These are phyloP conservation scores for Chaetodon trifascialis DNA, from an alignment of 2,113 vertebrate species.

Conservation along the genomic window DNA sequence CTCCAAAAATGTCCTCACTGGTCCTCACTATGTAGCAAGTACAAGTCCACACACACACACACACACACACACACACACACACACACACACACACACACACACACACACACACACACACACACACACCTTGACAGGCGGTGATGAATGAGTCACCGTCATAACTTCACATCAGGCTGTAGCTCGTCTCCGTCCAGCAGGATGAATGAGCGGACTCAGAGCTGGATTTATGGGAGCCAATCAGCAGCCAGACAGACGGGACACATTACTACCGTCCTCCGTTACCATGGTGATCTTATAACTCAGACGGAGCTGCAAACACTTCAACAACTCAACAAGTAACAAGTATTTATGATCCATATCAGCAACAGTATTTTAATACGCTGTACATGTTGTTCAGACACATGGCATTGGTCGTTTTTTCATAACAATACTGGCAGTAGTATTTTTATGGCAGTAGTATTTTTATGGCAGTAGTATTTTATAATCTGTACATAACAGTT, in stretches of 20 bases:
- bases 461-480: too few relatives aligned
- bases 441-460: too few relatives aligned
- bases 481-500: too few relatives aligned
- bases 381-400: too few relatives aligned
- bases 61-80: slow-evolving; percentile 2
- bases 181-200: slow-evolving; percentile 46
- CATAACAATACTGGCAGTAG: too few relatives aligned
- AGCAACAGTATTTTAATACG: too few relatives aligned
- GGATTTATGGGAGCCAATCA: slow-evolving; percentile 59
- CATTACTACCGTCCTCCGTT: slow-evolving; percentile 5
- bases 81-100: slow-evolving; percentile 12
- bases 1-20: too few relatives aligned
- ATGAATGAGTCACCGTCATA: slow-evolving; percentile 52
- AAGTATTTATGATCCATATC: too few relatives aligned
- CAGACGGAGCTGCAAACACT: background rate
- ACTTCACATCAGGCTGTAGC: slow-evolving; percentile 29
- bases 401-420: too few relatives aligned
- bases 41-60: too few relatives aligned
- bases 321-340: background rate
- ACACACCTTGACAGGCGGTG: slow-evolving; percentile 30
- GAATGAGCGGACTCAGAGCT: slow-evolving; percentile 35
- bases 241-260: background rate
- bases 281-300: slow-evolving; percentile 25
- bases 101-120: slow-evolving; percentile 36
- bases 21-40: too few relatives aligned